Evolutionary conservation across 2,888 invertebrate species (phyloP).

Genomic region (Lagria hirta): DNA sequence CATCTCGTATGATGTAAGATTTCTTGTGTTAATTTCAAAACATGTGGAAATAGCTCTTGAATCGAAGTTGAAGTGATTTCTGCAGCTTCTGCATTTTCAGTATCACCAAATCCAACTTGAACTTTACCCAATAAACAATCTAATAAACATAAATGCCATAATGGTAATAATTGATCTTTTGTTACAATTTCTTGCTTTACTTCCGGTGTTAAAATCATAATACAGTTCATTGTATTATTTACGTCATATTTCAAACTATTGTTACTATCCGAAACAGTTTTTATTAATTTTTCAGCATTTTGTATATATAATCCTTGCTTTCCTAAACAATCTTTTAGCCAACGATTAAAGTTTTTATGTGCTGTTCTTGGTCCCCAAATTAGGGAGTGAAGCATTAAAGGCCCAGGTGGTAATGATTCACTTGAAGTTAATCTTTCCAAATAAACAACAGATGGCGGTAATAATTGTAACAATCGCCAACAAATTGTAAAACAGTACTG

Average conservation of each 20-base stretch:
- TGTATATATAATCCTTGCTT: slow-evolving; percentile 90
- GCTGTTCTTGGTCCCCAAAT: slow-evolving; percentile 88
- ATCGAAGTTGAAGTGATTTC: slow-evolving; percentile 53
- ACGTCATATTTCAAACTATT: slow-evolving; percentile 65
- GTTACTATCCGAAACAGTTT: slow-evolving; percentile 71
- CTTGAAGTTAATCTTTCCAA: slow-evolving; percentile 77
- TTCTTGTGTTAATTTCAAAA: slow-evolving; percentile 66
- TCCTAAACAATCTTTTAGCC: slow-evolving; percentile 89
- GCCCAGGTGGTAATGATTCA: slow-evolving; percentile 66
- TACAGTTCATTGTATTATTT: slow-evolving; percentile 63
- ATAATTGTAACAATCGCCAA: slow-evolving; percentile 79
- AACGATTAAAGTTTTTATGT: slow-evolving; percentile 81
- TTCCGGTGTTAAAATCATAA: slow-evolving; percentile 59
- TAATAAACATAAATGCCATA: slow-evolving; percentile 73
- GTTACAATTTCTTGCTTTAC: slow-evolving; percentile 50
- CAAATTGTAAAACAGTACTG: slow-evolving; percentile 89
- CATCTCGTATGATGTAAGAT: slow-evolving; percentile 62
- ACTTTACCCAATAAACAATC: slow-evolving; percentile 77
- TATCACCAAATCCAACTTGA: slow-evolving; percentile 63
- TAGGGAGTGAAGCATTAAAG: slow-evolving; percentile 77
- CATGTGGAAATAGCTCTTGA: slow-evolving; percentile 67
- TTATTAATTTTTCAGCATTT: slow-evolving; percentile 69
- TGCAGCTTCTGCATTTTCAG: slow-evolving; percentile 49
- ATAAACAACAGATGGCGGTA: slow-evolving; percentile 88
- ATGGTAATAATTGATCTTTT: slow-evolving; percentile 62